phyloP scores from a whole-genome alignment of 2,113 vertebrate genomes.

The Aldabrachelys gigantea region DNA sequence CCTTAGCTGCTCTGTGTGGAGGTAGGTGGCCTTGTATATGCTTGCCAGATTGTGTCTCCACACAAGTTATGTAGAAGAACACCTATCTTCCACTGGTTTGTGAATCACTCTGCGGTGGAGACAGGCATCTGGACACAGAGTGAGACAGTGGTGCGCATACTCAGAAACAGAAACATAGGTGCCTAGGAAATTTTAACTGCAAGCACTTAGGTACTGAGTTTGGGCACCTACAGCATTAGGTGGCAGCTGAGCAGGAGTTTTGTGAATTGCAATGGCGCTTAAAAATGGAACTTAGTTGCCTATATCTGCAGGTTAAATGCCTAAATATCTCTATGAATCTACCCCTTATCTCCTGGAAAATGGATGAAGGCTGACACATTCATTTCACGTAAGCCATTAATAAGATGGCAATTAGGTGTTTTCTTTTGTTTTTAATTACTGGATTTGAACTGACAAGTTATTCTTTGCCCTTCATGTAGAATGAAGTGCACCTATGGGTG shows the following conservation, averaged over 20 bases:
- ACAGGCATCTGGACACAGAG: background rate
- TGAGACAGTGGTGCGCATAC: background rate
- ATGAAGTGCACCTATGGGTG: background rate
- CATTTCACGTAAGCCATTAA: background rate
- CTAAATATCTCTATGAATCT: background rate
- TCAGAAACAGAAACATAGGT: background rate
- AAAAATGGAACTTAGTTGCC: background rate
- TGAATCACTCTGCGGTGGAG: background rate
- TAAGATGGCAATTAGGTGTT: background rate
- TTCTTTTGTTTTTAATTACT: background rate
- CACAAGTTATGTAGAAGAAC: background rate
- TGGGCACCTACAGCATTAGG: background rate
- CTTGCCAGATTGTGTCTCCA: background rate
- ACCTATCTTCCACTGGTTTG: background rate
- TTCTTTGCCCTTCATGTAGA: background rate
- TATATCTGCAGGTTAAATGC: background rate
- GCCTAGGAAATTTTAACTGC: background rate
- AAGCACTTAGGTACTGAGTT: background rate
- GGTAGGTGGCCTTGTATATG: background rate
- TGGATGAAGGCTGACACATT: background rate
- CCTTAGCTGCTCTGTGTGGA: background rate
- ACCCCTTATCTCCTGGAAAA: background rate
- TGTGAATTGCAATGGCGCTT: background rate
- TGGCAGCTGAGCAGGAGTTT: background rate
- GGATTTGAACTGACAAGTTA: background rate